phyloP scores from a whole-genome alignment of 2,113 vertebrate genomes.

The Nibea albiflora region DNA sequence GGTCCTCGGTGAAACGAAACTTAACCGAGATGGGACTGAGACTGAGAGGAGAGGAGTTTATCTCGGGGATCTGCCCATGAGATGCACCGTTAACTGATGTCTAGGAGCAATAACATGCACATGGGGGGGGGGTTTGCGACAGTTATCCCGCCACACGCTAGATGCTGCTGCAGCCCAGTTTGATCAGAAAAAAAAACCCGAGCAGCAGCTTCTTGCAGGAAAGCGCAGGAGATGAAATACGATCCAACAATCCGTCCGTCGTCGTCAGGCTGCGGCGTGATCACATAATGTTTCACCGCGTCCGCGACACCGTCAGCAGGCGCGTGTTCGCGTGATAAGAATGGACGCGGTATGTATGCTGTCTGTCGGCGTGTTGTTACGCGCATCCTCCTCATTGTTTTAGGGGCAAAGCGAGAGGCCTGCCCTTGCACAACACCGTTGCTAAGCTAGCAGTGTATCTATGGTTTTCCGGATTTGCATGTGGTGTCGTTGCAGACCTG shows the following conservation, averaged over 20 bases:
- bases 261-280: not conserved
- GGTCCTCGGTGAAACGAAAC: constrained; percentile 15
- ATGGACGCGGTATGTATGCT: constrained; percentile 46
- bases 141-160: constrained; percentile 70
- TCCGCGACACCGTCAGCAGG: not conserved
- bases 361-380: not conserved
- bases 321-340: not conserved
- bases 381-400: constrained; percentile 18
- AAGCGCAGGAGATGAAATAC: not conserved
- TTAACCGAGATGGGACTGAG: not conserved
- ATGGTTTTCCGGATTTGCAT: not conserved
- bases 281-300: not conserved
- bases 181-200: not conserved
- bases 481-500: not conserved
- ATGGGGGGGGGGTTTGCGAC: not conserved
- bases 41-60: too few species aligned
- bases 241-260: not conserved
- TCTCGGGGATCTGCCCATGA: too few species aligned
- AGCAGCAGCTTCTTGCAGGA: not conserved
- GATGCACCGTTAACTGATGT: too few species aligned
- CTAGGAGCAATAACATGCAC: too few species aligned
- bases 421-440: not conserved
- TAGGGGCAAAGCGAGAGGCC: constrained; percentile 21
- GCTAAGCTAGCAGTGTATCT: not conserved
- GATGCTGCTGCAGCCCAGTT: constrained; percentile 60